Percentiles rank a stretch among this genome's conserved stretches.
Evolutionary conservation across 2,888 invertebrate species (phyloP).

Genomic region (Caenorhabditis sp.): DNA sequence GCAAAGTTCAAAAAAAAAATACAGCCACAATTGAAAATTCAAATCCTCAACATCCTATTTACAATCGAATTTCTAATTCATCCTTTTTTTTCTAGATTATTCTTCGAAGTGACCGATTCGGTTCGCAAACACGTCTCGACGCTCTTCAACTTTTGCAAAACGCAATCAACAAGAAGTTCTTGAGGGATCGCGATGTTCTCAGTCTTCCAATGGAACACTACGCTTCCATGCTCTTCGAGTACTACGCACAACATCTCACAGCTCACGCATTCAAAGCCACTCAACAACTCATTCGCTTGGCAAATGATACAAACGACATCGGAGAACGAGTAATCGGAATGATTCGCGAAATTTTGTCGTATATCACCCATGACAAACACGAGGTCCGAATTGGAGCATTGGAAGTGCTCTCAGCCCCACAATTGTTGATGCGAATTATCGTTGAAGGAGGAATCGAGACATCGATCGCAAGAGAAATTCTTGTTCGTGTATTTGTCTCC

Average conservation of each 20-base stretch:
- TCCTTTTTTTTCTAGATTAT: conserved; percentile 9
- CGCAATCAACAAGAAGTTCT: conserved; percentile 47
- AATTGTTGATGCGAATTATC: conserved; percentile 47
- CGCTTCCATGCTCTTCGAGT: conserved; percentile 46
- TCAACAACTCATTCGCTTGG: conserved; percentile 38
- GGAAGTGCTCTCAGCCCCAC: conserved; percentile 47
- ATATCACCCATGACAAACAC: conserved; percentile 36
- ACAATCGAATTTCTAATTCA: no score
- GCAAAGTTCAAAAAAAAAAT: no score
- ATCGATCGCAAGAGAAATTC: conserved; percentile 27
- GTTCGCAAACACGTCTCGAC: conserved; percentile 20
- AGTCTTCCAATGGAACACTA: conserved; percentile 52
- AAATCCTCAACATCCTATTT: no score
- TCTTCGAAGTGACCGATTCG: conserved; percentile 10
- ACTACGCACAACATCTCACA: conserved; percentile 19
- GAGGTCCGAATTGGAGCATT: conserved; percentile 42
- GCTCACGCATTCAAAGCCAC: conserved; percentile 13
- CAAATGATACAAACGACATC: conserved; percentile 51
- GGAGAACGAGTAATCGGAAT: conserved; percentile 45
- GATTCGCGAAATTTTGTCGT: conserved; percentile 41
- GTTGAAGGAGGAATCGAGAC: conserved; percentile 38
- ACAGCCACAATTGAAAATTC: no score
- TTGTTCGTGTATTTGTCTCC: conserved; percentile 44
- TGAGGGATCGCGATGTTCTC: conserved; percentile 48
- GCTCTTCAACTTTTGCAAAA: conserved; percentile 42